Evolutionary conservation across 2,797 vertebrate genomes (phyloP).

Genomic region (Hemitrygon akajei): DNA sequence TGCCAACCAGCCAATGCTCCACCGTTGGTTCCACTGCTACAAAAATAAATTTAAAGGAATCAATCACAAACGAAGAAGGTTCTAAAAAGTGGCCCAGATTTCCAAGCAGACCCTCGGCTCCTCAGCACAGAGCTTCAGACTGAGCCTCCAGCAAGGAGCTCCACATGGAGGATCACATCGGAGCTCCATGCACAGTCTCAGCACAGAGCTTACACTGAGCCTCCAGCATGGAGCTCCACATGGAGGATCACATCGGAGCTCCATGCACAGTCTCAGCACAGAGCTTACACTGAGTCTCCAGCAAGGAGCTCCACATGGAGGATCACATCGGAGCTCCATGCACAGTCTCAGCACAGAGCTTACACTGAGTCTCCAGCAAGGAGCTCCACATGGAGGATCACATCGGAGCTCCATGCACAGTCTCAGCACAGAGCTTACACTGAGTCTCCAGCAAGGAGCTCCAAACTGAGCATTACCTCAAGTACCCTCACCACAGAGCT

Average conservation of each 20-base stretch:
- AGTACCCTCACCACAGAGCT: too few relatives aligned
- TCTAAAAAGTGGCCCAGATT: background rate
- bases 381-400: too few relatives aligned
- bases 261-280: background rate
- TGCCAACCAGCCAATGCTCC: too few relatives aligned
- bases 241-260: too few relatives aligned
- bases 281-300: background rate
- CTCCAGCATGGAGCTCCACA: too few relatives aligned
- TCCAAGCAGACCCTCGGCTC: background rate
- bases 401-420: background rate
- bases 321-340: constrained; percentile 6
- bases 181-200: background rate
- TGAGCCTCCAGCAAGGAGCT: background rate
- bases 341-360: background rate
- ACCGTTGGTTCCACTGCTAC: background rate
- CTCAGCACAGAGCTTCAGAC: background rate
- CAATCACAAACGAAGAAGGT: background rate
- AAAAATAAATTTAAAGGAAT: background rate
- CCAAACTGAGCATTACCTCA: too few relatives aligned
- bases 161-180: too few relatives aligned
- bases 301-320: too few relatives aligned
- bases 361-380: too few relatives aligned
- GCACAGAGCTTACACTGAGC: background rate
- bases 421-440: background rate
- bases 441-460: too few relatives aligned